These are phyloP conservation scores for Chelon auratus DNA, from an alignment of 2,797 vertebrate genomes.

Conservation along the genomic window DNA sequence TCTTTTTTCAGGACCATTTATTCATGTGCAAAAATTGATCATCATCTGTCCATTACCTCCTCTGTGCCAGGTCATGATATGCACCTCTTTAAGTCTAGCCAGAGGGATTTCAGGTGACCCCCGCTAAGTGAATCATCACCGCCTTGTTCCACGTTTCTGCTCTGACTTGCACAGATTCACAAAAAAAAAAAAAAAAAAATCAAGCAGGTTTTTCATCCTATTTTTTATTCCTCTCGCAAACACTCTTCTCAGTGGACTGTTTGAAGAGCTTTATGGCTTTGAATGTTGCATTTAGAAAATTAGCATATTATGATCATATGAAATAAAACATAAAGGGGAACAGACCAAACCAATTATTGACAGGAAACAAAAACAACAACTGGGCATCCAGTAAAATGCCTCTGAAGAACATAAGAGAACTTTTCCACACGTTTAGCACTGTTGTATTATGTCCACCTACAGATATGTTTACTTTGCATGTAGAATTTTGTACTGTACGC, in stretches of 20 bases:
- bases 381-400: slow-evolving; percentile 48
- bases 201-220: not conserved
- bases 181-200: not conserved
- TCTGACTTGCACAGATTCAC: not conserved
- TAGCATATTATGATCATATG: not conserved
- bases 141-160: slow-evolving; percentile 19
- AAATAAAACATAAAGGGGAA: slow-evolving; percentile 2
- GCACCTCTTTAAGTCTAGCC: slow-evolving; percentile 10
- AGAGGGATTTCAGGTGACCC: slow-evolving; percentile 34
- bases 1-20: slow-evolving; percentile 40
- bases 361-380: slow-evolving; percentile 15
- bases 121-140: slow-evolving; percentile 24
- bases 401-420: slow-evolving; percentile 33
- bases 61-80: slow-evolving; percentile 13
- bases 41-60: slow-evolving; percentile 7
- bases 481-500: not conserved
- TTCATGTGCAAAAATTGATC: slow-evolving; percentile 29
- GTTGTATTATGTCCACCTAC: slow-evolving; percentile 7
- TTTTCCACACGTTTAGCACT: slow-evolving; percentile 45
- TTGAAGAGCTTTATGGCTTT: not conserved
- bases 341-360: not conserved
- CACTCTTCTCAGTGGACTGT: slow-evolving; percentile 3
- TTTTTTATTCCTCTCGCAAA: not conserved
- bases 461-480: not conserved
- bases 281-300: not conserved